Evolutionary conservation across 2,797 vertebrate genomes (phyloP), one percentile per base, ranked within the genome.

Genomic region (Pempheris klunzingeri): DNA sequence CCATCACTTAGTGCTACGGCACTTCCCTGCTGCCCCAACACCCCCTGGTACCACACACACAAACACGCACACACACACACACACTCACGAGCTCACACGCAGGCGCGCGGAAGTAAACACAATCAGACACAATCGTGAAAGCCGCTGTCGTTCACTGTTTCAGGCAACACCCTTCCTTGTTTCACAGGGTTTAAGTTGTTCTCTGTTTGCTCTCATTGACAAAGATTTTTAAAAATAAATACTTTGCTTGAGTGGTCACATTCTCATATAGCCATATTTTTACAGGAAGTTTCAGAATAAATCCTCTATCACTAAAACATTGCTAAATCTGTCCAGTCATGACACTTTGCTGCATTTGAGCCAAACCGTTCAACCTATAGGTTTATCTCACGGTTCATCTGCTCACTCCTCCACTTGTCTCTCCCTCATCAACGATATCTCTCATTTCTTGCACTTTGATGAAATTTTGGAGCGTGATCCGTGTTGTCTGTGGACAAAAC

Each of bases 91-190:
- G n/a, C 61, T 74, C 68, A 72, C 82, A 74, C 54, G 15, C 41
- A 80, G 60, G 41, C 68, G 74, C 70, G 67, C 54, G 49, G 67
- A 84, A 78, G 71, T 77, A 76, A 82, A 89, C 74, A 69, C 81
- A 87, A 65, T 77, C 74, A 67, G 62, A 71, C 43, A 54, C 60
- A 54, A 32, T 24, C 75, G 32, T 74, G 74, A 77, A 62, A 76
- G 61, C 15, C 36, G 58, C 68, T 39, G 36, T 43, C 14, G 12
- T 39, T 74, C 54, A 49, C 22, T n/a, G 18, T 41, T 63, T 59
- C 36, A 68, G 83, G 50, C 80, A 80, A 87, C 85, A 54, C 76
- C 85, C 82, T 89, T 91, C 82, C 83, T 87, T 73, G 38, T 74
- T 60, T 76, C 50, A 47, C 62, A 36, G 53, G 41, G 36, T 55